Percentiles rank a stretch among this genome's conserved stretches.
phyloP scores from a whole-genome alignment of 1,140 invertebrate species.

The Listronotus oregonensis region DNA sequence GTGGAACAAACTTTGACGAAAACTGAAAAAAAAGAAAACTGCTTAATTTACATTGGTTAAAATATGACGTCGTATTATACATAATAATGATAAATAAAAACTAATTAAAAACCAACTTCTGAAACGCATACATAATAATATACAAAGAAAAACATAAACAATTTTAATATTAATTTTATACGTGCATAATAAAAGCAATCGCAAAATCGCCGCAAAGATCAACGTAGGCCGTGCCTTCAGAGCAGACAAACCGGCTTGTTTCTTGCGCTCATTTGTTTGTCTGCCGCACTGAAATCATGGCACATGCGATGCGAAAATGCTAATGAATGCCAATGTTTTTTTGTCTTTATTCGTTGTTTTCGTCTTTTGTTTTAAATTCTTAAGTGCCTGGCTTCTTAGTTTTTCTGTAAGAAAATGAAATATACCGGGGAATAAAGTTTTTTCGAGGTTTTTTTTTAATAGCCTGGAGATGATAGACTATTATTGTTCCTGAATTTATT shows the following conservation, averaged over 20 bases:
- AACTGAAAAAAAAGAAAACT: conserved; percentile 8
- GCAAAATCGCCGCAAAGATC: not conserved
- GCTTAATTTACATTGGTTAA: too few relatives aligned
- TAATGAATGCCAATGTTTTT: conserved; percentile 11
- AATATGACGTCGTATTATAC: too few relatives aligned
- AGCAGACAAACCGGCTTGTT: not conserved
- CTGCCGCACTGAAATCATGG: conserved; percentile 13
- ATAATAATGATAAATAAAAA: too few relatives aligned
- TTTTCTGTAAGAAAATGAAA: too few relatives aligned
- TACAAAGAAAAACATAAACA: not conserved
- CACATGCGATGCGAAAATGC: conserved; percentile 12
- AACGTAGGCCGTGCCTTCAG: not conserved
- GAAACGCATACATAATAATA: too few relatives aligned
- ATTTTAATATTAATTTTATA: conserved; percentile 2
- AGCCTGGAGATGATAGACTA: too few relatives aligned
- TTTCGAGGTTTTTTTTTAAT: too few relatives aligned
- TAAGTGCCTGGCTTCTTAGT: too few relatives aligned
- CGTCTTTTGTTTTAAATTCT: too few relatives aligned
- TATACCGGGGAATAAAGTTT: too few relatives aligned
- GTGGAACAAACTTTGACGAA: not conserved
- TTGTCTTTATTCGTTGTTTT: not conserved
- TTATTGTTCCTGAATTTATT: too few relatives aligned
- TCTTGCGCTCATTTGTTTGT: conserved; percentile 16
- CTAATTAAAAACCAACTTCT: too few relatives aligned
- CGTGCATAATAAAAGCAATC: not conserved